A percentile compares a stretch with the other conserved stretches of the same genome.
phyloP scores from a whole-genome alignment of 2,888 invertebrate genomes.

The Bugulina stolonifera region DNA sequence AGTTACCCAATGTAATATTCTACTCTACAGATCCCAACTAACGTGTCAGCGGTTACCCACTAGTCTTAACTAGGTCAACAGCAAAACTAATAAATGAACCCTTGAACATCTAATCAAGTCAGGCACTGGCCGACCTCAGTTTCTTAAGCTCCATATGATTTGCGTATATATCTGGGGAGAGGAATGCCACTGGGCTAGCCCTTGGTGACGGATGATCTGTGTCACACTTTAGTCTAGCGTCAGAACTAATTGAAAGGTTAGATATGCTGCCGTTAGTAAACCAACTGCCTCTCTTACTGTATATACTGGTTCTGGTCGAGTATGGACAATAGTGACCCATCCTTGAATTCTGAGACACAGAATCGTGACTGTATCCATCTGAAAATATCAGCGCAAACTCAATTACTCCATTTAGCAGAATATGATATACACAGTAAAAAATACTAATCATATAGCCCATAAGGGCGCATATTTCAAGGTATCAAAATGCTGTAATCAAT shows the following conservation, averaged over 20 bases:
- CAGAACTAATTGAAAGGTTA: conserved; percentile 4
- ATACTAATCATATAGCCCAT: background rate
- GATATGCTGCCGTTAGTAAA: conserved; percentile 16
- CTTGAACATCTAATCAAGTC: background rate
- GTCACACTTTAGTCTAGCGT: background rate
- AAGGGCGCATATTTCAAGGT: too few species aligned
- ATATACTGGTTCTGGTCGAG: conserved; percentile 11
- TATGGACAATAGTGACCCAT: background rate
- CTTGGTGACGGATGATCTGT: background rate
- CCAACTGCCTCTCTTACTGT: conserved; percentile 18
- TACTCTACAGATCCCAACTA: too few species aligned
- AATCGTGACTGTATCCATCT: conserved; percentile 3
- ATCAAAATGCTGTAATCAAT: background rate
- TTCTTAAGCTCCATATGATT: conserved; percentile 6
- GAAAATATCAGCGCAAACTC: background rate
- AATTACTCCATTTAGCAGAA: background rate
- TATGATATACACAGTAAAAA: background rate
- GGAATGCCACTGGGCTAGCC: background rate
- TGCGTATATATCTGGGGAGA: conserved; percentile 6
- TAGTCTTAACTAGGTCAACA: too few species aligned
- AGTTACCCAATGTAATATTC: too few species aligned
- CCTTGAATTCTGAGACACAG: conserved; percentile 4
- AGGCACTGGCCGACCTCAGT: background rate
- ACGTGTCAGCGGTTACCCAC: too few species aligned
- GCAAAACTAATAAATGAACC: too few species aligned